Base-by-base conservation (phyloP, 1,140 invertebrate genomes). In the Nymphalis io region DNA sequence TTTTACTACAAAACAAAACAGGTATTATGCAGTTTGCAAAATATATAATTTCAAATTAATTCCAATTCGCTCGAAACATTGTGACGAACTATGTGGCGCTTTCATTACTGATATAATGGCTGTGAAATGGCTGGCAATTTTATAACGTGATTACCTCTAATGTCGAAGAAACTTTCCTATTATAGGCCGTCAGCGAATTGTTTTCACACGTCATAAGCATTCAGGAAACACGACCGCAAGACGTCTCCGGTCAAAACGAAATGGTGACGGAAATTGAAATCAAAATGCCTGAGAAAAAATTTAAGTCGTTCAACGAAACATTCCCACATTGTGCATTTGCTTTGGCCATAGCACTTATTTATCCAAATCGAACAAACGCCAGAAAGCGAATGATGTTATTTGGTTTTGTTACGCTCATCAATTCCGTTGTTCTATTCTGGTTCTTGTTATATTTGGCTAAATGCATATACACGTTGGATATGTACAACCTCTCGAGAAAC, bases 301-400 rank as follows among this genome's bases (percentile, higher is more conserved):
- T 81, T 66, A 85, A 85, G 75, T 63, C 72, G 0, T 89, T 89
- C 51, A 75, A 83, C n/a, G 79, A 87, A 72, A 89, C 85, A 1
- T 89, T 81, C 60, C 69, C 73, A n/a, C 68, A 80, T 33, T 89
- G 87, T 40, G 76, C 84, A 20, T 87, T 88, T 53, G 79, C 79
- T 0, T 62, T 88, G 11, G 84, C 81, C 0, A 70, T 88, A 11
- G 72, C 76, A 20, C 68, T 83, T 23, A 69, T 88, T 2, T 88
- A 88, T 21, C 87, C 87, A 13, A 89, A 87, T 60, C 76, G 63
- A 44, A 20, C 58, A 6, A 87, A 79, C 20, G 15, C 68, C 1
- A 64, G 68, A 1, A 62, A 71, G 20, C 76, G 84, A 72, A 16
- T 57, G 3, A 6, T 78, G 5, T 48, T 78, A 18, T 79, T 84